A percentile compares a stretch with the other conserved stretches of the same genome.
phyloP scores from a whole-genome alignment of 2,888 invertebrate species.

The Lysandra coridon region DNA sequence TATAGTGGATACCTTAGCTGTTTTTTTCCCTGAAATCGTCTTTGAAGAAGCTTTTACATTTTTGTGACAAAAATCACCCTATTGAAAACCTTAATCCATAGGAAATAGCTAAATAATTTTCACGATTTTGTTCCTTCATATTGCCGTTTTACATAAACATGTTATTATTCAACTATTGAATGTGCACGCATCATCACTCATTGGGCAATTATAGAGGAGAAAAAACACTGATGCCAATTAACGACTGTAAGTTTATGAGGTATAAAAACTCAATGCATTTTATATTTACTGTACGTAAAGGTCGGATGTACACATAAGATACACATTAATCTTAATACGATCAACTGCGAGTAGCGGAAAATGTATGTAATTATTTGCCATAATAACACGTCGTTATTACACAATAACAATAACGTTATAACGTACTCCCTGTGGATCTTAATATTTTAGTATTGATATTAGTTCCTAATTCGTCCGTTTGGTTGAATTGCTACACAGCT shows the following conservation, averaged over 20 bases:
- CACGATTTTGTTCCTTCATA: constrained; percentile 46
- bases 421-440: not conserved
- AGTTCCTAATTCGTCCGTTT: not conserved
- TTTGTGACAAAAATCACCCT: too few relatives aligned
- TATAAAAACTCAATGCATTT: constrained; percentile 38
- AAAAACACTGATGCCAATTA: constrained; percentile 32
- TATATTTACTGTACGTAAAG: constrained; percentile 39
- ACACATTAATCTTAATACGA: constrained; percentile 40
- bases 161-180: not conserved
- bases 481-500: not conserved
- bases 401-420: constrained; percentile 20
- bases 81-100: too few relatives aligned
- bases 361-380: constrained; percentile 40
- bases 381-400: constrained; percentile 33
- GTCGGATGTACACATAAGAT: constrained; percentile 38
- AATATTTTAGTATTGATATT: not conserved
- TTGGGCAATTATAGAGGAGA: constrained; percentile 24
- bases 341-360: constrained; percentile 42
- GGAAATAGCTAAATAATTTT: not conserved
- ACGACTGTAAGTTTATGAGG: constrained; percentile 37
- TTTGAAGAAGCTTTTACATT: too few relatives aligned
- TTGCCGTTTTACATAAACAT: constrained; percentile 34
- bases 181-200: constrained; percentile 29
- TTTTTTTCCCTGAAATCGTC: too few relatives aligned
- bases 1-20: too few relatives aligned